phyloP scores from a whole-genome alignment of 1,140 invertebrate species.

The Sogatella furcifera region DNA sequence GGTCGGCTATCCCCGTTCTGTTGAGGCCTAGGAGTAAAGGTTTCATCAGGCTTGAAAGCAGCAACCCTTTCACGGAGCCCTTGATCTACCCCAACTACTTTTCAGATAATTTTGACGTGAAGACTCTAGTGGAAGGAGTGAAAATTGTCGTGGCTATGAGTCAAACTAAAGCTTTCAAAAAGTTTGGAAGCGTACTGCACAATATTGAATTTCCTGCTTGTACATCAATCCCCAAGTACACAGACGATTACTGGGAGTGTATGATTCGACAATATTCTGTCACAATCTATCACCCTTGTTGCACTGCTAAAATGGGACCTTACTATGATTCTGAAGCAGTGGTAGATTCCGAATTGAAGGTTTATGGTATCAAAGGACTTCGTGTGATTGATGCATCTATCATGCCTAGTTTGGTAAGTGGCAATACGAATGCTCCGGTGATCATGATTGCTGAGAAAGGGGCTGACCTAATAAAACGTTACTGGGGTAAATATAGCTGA shows the following conservation, averaged over 20 bases:
- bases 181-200: constrained; percentile 54
- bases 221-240: constrained; percentile 46
- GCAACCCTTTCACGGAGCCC: constrained; percentile 82
- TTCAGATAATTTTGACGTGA: constrained; percentile 64
- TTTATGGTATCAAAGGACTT: constrained; percentile 66
- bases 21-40: constrained; percentile 61
- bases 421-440: constrained; percentile 71
- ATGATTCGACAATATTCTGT: constrained; percentile 69
- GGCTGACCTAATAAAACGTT: constrained; percentile 70
- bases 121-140: constrained; percentile 69
- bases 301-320: constrained; percentile 88
- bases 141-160: constrained; percentile 66
- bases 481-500: constrained; percentile 39
- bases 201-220: constrained; percentile 60
- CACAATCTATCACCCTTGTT: constrained; percentile 79
- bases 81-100: constrained; percentile 90
- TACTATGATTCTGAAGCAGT: constrained; percentile 73
- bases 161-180: constrained; percentile 54
- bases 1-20: constrained; percentile 78
- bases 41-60: constrained; percentile 61
- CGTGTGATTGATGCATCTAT: constrained; percentile 79
- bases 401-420: constrained; percentile 71
- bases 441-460: constrained; percentile 82
- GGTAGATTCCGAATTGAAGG: constrained; percentile 69
- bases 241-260: constrained; percentile 71